Evolutionary conservation across 1,140 invertebrate genomes (phyloP).

Genomic region (Pseudomyrmex cubaensis): DNA sequence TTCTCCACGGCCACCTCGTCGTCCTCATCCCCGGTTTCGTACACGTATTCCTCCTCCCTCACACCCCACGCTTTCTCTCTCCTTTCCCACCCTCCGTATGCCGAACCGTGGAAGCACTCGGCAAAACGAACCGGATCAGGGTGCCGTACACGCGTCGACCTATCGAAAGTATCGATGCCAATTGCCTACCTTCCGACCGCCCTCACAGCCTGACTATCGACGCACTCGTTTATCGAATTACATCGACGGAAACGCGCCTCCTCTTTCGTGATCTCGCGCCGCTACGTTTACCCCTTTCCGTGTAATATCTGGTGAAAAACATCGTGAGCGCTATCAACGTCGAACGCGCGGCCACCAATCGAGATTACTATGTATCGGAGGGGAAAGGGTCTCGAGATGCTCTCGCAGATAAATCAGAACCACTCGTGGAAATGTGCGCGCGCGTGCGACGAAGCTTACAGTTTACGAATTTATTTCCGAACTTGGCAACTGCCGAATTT

Average conservation of each 20-base stretch:
- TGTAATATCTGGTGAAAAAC: constrained; percentile 35
- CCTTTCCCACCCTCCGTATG: constrained; percentile 67
- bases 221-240: constrained; percentile 81
- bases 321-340: background rate
- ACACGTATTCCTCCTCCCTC: constrained; percentile 8
- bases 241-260: constrained; percentile 69
- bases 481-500: constrained; percentile 58
- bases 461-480: constrained; percentile 55
- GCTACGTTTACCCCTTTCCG: background rate
- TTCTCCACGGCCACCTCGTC: constrained; percentile 58
- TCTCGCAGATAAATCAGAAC: constrained; percentile 35
- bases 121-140: constrained; percentile 81
- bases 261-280: constrained; percentile 49
- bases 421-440: background rate
- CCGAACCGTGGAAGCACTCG: constrained; percentile 72
- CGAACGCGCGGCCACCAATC: background rate
- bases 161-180: constrained; percentile 81
- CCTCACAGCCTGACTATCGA: constrained; percentile 64
- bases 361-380: background rate
- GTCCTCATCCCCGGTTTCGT: constrained; percentile 49
- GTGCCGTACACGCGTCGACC: constrained; percentile 75
- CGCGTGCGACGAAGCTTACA: constrained; percentile 25
- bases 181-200: constrained; percentile 72
- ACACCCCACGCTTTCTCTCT: constrained; percentile 29
- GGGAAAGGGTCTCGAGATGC: constrained; percentile 12